A percentile compares a stretch with the other conserved stretches of the same genome.
Conservation (phyloP, 2,888 invertebrate genomes). For the Scaptomyza caliginosa region DNA sequence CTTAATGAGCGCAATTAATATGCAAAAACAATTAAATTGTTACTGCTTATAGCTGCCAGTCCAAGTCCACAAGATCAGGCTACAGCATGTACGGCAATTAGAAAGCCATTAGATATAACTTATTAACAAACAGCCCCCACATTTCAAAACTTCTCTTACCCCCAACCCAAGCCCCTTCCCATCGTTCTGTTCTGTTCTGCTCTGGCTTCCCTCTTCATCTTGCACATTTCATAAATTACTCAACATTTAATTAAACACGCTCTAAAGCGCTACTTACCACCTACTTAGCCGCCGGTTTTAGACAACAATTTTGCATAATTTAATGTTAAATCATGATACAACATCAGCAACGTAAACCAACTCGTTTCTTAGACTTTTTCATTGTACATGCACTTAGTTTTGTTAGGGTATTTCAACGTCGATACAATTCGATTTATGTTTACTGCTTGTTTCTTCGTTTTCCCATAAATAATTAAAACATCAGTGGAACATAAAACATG, state of each 20-base stretch:
- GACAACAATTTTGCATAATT: conserved; percentile 80
- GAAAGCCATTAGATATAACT: conserved; percentile 77
- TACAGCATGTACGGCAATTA: conserved; percentile 64
- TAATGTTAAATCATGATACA: conserved; percentile 68
- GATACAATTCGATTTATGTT: too few relatives aligned
- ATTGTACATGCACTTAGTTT: conserved; percentile 42
- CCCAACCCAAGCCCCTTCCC: neutral
- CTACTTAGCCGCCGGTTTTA: conserved; percentile 78
- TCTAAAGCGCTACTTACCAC: conserved; percentile 81
- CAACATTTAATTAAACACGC: conserved; percentile 80
- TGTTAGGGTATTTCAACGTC: neutral
- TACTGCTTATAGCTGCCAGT: conserved; percentile 54
- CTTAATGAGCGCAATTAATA: conserved; percentile 66
- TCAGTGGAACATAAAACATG: conserved; percentile 39
- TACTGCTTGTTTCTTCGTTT: too few relatives aligned
- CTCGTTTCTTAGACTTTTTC: conserved; percentile 44
- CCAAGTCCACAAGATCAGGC: conserved; percentile 25
- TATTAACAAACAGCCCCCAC: conserved; percentile 53
- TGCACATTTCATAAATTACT: conserved; percentile 76
- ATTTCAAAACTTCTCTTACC: neutral
- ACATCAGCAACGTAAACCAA: conserved; percentile 8
- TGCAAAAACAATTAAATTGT: conserved; percentile 72
- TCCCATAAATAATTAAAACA: conserved; percentile 31
- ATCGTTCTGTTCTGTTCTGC: neutral
- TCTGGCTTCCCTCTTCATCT: neutral